Base-by-base conservation (phyloP, 2,888 invertebrate genomes). In the Colostygia pectinataria region DNA sequence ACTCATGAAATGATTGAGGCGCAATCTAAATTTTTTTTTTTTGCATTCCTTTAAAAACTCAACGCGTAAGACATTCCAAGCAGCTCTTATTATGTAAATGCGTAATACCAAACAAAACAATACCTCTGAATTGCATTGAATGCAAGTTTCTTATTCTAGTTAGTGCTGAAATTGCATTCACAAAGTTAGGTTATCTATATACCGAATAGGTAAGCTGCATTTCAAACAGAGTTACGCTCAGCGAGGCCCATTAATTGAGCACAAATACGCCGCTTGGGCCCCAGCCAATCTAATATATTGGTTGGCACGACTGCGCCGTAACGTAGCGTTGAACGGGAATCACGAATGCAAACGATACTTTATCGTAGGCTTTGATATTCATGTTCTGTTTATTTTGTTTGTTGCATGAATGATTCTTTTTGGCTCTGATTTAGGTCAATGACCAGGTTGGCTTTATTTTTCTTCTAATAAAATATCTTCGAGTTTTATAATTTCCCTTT, bases 261-360 rank as follows among this genome's bases (percentile, higher is more conserved):
- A 65, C 72, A 74, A 78, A 78, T 71, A 71, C 74, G 68, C 63
- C 60, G 72, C 70, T 88, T 85, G 85, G 85, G 82, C 71, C 65
- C 57, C 57, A 58, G 83, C 87, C 88, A 88, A 83, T 83, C 78
- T 84, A 83, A 84, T 84, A 82, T 85, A 84, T 83, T 77, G 77
- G 77, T 82, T 86, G 87, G 87, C 85, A 82, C 77, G 71, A 63
- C 55, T 65, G 57, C 59, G 61, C 68, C 56, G 74, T 79, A 79
- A 83, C 79, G 77, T 78, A 61, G 75, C 66, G 73, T 69, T 79
- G 75, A 81, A 83, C 79, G 70, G 75, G 69, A 80, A 80, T 78
- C 80, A 84, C 80, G 72, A 70, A 65, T 58, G 63, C 52, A 46
- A 46, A 46, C 41, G 41, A 42, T 42, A 42, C 27, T 52, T 46